Evolutionary conservation across 2,888 invertebrate species (phyloP), one percentile per base, ranked within the genome.

Genomic region (Chrysolina haemoptera): DNA sequence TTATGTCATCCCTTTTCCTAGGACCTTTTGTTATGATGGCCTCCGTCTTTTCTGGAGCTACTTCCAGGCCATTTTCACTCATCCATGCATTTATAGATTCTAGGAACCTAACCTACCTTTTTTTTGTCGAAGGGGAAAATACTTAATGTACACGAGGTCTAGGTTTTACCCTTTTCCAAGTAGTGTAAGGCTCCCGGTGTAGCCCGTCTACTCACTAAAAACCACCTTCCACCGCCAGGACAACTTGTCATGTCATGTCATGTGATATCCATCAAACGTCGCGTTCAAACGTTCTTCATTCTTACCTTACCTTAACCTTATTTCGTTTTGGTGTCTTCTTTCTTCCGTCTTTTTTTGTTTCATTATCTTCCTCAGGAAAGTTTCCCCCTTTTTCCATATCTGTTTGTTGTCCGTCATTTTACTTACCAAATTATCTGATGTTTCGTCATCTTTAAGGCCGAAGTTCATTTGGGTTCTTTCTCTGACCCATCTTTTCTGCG

Each of bases 401-500:
- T 20, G 22, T 59, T 20, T 59, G 22, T 12, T 59, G 11, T 14
- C 14, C 14, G 20, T 0, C 59, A 59, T 20, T 20, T 59, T 20
- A 4, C 35, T 8, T 6, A 8, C 35, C 35, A 35, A 8, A 35
- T 8, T 35, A 8, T 35, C 35, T 35, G 35, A 35, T 35, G 6
- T 35, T 67, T 55, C 67, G 48, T 5, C 40, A 11, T 35, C 67
- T 35, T 35, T 59, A 1, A 69, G 46, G 12, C 69, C 9, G 69
- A 20, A 4, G 2, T 59, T 27, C 16, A 9, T 1, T 14, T 14
- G 6, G 2, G 12, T 4, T 11, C 22, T 59, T 14, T 59, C 10
- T 14, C 22, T 16, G 8, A 14, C 22, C 63, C 59, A 59, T 20
- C 59, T 62, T 43, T 69, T 69, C 62, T 69, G 62, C 0, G 69